Conservation (phyloP, 1,140 invertebrate species). For the Panulirus ornatus region DNA sequence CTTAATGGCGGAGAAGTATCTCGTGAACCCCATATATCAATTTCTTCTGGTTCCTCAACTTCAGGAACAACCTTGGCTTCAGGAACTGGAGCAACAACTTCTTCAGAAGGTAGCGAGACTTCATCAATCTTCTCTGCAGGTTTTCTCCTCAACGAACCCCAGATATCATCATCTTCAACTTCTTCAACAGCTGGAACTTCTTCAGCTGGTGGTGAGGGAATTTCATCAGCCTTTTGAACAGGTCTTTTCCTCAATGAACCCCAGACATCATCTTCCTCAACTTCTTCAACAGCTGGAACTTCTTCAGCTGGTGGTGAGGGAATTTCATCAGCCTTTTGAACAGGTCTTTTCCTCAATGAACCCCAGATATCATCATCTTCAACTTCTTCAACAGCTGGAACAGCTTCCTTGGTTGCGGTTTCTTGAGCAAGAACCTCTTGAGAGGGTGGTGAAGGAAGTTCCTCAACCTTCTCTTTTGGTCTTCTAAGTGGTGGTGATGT, state of each 20-base stretch:
- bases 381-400: no score
- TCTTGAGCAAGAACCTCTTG: background rate
- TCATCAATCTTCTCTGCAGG: background rate
- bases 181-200: background rate
- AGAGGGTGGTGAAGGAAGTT: background rate
- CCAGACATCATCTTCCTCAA: slow-evolving; percentile 9
- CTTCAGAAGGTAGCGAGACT: background rate
- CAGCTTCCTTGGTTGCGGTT: no score
- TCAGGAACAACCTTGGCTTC: background rate
- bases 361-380: no score
- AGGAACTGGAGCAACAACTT: background rate
- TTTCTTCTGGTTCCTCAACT: background rate
- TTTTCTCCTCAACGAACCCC: no score
- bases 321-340: background rate
- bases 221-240: background rate
- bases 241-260: background rate
- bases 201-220: background rate
- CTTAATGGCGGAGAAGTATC: slow-evolving; percentile 28
- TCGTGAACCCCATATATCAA: slow-evolving; percentile 19
- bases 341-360: no score
- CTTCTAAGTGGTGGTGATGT: slow-evolving; percentile 1
- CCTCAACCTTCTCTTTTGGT: no score
- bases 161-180: background rate
- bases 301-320: no score
- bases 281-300: no score